Evolutionary conservation across 2,113 vertebrate genomes (phyloP), one percentile per base, ranked within the genome.

Genomic region (Phylloscopus trochiloides): DNA sequence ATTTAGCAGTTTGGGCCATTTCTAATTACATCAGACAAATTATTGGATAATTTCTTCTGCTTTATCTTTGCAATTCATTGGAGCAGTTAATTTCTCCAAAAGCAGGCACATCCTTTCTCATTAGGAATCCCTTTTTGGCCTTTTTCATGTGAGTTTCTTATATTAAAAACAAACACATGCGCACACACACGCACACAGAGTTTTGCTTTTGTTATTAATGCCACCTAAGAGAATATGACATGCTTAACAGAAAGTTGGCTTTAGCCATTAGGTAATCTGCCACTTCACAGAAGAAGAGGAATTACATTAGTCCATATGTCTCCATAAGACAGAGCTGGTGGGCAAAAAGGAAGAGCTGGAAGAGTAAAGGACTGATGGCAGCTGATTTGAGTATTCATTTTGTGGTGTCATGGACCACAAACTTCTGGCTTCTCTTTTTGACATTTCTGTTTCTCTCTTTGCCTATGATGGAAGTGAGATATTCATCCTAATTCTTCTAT

Each of bases 51-150:
- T 98, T 98, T 98, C 97, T 97, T 97, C 96, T 96, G 93, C 92
- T 98, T 98, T 98, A 98, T 97, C 97, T 97, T 97, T 96, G 82
- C 96, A 98, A 98, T 97, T 98, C 98, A 98, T 87, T 97, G 97
- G 90, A 98, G 97, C 97, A 97, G 94, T 96, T 98, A 98, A 98
- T 98, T 98, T 96, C 84, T 97, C 79, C 94, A 96, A 98, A 97
- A 98, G 92, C 90, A 97, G 68, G 91, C 94, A 82, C 77, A 89
- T 97, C 90, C 92, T 98, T 98, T 96, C 95, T 96, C 96, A 97
- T 97, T 97, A 98, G 70, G 95, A 97, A 97, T 96, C 94, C 66
- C 36, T 97, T 97, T 97, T 96, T 96, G 90, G 90, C 73, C 75
- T 97, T 96, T 97, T 97, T 92, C 94, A 79, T 96, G 81, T 88